phyloP scores from a whole-genome alignment of 2,888 invertebrate species.

The Thymelicus acteon region DNA sequence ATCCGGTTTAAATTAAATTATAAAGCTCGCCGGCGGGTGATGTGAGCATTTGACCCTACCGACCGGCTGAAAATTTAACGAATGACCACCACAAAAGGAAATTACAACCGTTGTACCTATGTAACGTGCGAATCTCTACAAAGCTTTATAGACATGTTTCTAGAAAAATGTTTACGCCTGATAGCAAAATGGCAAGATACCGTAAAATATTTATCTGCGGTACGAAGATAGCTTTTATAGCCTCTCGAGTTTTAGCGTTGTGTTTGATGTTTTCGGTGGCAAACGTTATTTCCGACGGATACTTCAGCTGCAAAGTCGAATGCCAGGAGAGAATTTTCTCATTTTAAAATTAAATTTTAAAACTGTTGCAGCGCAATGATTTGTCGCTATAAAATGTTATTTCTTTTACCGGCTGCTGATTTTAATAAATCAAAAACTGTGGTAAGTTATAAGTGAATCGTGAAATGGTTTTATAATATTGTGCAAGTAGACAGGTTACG shows the following conservation, averaged over 20 bases:
- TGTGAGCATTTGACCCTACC: constrained; percentile 60
- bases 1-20: constrained; percentile 64
- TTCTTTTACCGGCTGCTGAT: background rate
- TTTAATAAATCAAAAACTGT: background rate
- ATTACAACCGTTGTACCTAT: constrained; percentile 58
- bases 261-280: constrained; percentile 5
- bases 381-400: background rate
- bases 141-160: constrained; percentile 31
- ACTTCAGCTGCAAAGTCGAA: background rate
- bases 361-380: background rate
- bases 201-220: constrained; percentile 20
- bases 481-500: too few relatives aligned
- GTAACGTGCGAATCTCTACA: constrained; percentile 60
- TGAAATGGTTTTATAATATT: too few relatives aligned
- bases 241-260: constrained; percentile 7
- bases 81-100: constrained; percentile 70
- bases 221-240: constrained; percentile 8
- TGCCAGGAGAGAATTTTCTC: constrained; percentile 8
- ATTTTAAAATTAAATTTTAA: constrained; percentile 4
- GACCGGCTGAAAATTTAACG: constrained; percentile 70
- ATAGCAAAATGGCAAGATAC: constrained; percentile 6
- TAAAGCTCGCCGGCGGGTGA: constrained; percentile 52
- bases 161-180: constrained; percentile 17
- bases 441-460: background rate
- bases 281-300: constrained; percentile 1